Conservation (phyloP, 2,888 invertebrate genomes). For the Leptogaster cylindrica region DNA sequence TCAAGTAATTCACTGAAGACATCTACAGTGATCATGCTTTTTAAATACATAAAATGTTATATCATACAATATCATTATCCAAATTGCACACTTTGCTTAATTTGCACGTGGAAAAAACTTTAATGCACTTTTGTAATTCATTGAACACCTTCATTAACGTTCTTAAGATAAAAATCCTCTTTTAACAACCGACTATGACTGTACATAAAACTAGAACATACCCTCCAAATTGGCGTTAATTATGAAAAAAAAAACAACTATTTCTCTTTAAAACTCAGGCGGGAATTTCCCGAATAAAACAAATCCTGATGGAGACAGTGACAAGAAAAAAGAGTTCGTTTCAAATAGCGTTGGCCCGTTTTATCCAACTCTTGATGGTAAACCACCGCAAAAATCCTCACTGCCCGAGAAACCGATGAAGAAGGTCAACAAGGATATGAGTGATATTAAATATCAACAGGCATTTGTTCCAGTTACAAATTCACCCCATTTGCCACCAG, state of each 20-base stretch:
- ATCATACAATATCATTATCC: no score
- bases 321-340: conserved; percentile 50
- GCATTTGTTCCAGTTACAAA: conserved; percentile 49
- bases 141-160: no score
- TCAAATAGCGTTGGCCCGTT: conserved; percentile 55
- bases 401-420: conserved; percentile 50
- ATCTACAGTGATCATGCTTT: no score
- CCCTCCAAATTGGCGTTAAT: conserved; percentile 6
- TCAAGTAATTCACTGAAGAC: no score
- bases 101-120: no score
- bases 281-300: conserved; percentile 6
- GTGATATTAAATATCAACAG: conserved; percentile 55
- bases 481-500: conserved; percentile 61
- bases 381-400: conserved; percentile 55
- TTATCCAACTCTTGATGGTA: conserved; percentile 61
- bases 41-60: no score
- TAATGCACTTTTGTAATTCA: no score
- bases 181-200: conserved; percentile 5
- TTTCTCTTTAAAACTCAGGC: conserved; percentile 35
- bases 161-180: no score
- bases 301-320: conserved; percentile 1
- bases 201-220: neutral
- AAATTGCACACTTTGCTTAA: no score
- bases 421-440: conserved; percentile 48
- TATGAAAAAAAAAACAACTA: conserved; percentile 10